Base-by-base conservation (phyloP, 2,888 invertebrate species). In the Anthophora plumipes region DNA sequence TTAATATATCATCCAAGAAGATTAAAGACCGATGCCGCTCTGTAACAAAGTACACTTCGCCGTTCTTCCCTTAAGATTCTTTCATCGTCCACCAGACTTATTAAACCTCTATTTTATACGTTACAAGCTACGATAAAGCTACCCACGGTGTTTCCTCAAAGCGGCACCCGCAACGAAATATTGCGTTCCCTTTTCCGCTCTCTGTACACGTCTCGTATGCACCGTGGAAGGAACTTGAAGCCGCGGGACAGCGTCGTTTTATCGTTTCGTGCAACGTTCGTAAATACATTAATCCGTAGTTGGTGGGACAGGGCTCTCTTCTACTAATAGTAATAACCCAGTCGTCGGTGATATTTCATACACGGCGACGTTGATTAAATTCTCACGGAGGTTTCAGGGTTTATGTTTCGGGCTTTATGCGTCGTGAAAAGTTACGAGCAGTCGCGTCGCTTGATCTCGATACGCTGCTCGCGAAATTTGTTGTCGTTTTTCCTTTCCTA, bases 341-440 rank as follows among this genome's bases (percentile, higher is more conserved):
- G 81, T 86, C 84, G 64, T 59, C 50, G 75, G 64, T 52, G 60
- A 73, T 85, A 85, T 86, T 73, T 85, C 84, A 71, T 71, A 50
- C 72, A 37, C 31, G 39, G 20, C 73, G 75, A 86, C 86, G 77
- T 85, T 76, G 80, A 85, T 83, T 86, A 84, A 83, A 83, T 80
- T 83, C 68, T 71, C 71, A 52, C 59, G n/a, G 43, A 63, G 72
- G 31, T 31, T 80, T 79, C n/a, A 31, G 67, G n/a, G 79, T 80
- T 80, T 71, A 80, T 71, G 80, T 57, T 70, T 80, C 78, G 20
- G 31, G 61, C 52, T 78, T 80, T 80, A 80, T 68, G 63, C 46
- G 59, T 12, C 70, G 79, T 78, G 61, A 80, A 80, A 80, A 72
- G 72, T 79, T 80, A 80, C 31, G 79, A 68, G 67, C 61, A 31